Evolutionary conservation across 2,888 invertebrate genomes (phyloP).

Genomic region (Melangyna quadrimaculata): DNA sequence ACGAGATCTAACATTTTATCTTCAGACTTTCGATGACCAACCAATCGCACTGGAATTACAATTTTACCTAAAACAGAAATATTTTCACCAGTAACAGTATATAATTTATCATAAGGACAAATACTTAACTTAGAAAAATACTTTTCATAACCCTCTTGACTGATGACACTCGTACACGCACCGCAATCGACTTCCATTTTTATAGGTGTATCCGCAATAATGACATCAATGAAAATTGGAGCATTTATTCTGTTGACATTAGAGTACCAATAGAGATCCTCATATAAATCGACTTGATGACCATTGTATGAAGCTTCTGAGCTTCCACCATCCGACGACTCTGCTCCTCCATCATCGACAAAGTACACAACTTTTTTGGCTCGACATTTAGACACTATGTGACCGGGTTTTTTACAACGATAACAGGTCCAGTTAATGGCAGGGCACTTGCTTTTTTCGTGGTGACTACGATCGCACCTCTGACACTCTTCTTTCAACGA

Average conservation of each 20-base stretch:
- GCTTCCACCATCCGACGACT: neutral
- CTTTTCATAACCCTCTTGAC: too few species aligned
- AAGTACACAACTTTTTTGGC: neutral
- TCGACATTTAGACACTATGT: neutral
- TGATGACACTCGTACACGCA: too few species aligned
- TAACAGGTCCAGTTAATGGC: neutral
- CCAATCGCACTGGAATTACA: neutral
- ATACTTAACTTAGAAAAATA: too few species aligned
- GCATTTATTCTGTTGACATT: neutral
- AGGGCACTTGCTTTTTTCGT: neutral
- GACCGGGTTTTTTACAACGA: neutral
- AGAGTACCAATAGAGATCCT: neutral
- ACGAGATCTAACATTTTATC: neutral
- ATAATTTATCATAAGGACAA: neutral
- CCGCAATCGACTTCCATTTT: neutral
- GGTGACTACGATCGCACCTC: constrained; percentile 2
- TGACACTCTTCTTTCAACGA: neutral
- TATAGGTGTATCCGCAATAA: neutral
- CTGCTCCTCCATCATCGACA: neutral
- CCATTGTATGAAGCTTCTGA: neutral
- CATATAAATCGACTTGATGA: neutral
- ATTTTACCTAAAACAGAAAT: neutral
- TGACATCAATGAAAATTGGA: neutral
- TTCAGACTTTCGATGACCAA: too few species aligned
- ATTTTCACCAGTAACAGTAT: neutral